phyloP scores from a whole-genome alignment of 2,888 invertebrate genomes.

The Chromoteleia sp. region DNA sequence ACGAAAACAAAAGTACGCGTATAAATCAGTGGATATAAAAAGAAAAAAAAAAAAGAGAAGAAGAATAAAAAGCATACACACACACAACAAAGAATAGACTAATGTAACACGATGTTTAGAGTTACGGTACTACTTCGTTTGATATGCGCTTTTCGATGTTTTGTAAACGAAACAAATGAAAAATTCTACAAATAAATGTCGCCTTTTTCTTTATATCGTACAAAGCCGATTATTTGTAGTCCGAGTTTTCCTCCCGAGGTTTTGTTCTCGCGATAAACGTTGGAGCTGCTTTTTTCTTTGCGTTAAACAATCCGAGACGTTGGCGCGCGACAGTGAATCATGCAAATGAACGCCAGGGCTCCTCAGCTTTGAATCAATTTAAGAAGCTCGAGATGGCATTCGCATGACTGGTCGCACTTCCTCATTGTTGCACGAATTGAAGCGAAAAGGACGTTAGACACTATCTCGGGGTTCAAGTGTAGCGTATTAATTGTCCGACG shows the following conservation, averaged over 20 bases:
- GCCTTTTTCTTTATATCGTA: constrained; percentile 63
- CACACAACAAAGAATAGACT: constrained; percentile 38
- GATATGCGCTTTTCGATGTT: constrained; percentile 68
- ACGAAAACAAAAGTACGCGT: constrained; percentile 6
- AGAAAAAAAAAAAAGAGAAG: constrained; percentile 4
- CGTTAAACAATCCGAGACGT: constrained; percentile 28
- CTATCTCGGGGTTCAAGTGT: constrained; percentile 51
- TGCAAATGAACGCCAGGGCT: constrained; percentile 24
- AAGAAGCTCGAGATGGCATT: constrained; percentile 45
- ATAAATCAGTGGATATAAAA: constrained; percentile 8
- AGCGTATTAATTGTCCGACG: constrained; percentile 55
- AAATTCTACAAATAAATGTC: constrained; percentile 65
- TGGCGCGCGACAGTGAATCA: constrained; percentile 40
- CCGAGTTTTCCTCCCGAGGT: not conserved
- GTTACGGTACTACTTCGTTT: constrained; percentile 63
- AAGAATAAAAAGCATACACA: not conserved
- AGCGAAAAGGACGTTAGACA: constrained; percentile 46
- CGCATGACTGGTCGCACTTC: constrained; percentile 50
- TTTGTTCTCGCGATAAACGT: too few species aligned
- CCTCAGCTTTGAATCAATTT: constrained; percentile 43
- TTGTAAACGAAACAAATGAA: constrained; percentile 57
- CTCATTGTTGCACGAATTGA: constrained; percentile 58
- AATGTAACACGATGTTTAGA: constrained; percentile 58
- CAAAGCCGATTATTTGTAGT: not conserved
- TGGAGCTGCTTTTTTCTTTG: not conserved